Evolutionary conservation across 2,888 invertebrate genomes (phyloP), one percentile per base, ranked within the genome.

Genomic region (Papilio demoleus): DNA sequence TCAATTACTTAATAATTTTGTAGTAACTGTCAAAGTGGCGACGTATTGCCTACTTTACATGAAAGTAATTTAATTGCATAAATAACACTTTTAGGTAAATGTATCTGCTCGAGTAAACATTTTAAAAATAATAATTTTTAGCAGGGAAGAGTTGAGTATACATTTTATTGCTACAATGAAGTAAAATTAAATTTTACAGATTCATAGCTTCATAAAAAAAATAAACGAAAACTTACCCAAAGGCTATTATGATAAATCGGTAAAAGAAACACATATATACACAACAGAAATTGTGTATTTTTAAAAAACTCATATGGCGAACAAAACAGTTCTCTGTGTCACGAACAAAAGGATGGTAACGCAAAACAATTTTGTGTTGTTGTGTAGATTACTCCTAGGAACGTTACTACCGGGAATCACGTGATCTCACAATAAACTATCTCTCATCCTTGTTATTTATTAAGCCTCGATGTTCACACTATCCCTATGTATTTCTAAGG

Each of bases 341-440:
- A 75, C 68, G 75, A 82, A 83, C 81, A 84, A 83, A 86, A 80
- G 77, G 78, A 79, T 77, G 79, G 75, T 77, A 83, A 80, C 82
- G 85, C 81, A 84, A 88, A 90, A 87, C 87, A 87, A 87, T 90
- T 86, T 87, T 80, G 86, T 78, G 76, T 79, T 79, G 81, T 83
- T 81, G 85, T 78, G 77, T 85, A 76, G 76, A 79, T 78, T 77
- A 77, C 77, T 77, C 75, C 70, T 67, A 74, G 76, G 75, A 77
- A 74, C 80, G 87, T 88, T 92, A 92, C 90, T 87, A 87, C 88
- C 76, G 76, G 81, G 81, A 84, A 91, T 90, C 92, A 92, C 93
- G 92, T 86, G 87, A 92, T 88, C 85, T 82, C 78, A 85, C 88
- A 85, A 90, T 92, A 88, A 90, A 87, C 88, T 84, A 90, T 91